Base-by-base conservation (phyloP, 2,113 vertebrate genomes). In the Acinonyx jubatus region DNA sequence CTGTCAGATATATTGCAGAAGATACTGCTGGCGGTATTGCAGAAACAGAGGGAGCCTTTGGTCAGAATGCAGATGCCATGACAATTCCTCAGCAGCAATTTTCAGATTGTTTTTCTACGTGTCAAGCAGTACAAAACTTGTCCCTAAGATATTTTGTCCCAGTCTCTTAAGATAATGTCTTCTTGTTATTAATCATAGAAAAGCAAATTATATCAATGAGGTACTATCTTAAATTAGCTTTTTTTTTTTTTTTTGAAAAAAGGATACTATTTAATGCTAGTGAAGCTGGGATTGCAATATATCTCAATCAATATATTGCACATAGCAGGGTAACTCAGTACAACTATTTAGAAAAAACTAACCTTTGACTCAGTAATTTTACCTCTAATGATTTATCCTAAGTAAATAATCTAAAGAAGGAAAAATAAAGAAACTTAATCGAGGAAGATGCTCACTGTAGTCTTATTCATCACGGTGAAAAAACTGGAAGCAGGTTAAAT, bases 31-130 rank as follows among this genome's bases (percentile, higher is more conserved):
- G 74, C n/a, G 80, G 66, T 12, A 31, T 0, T 55, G 57, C 27
- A n/a, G 76, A 91, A 45, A 68, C 45, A 41, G 48, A 82, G 19
- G 48, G 29, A 91, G 29, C 3, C 63, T 95, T 78, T 69, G 84
- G 65, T 95, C 45, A 89, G 94, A 96, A 96, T 38, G 55, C 50
- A 95, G 66, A 95, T 57, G 81, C 55, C 76, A 21, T 83, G 73
- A 91, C 81, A 97, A 84, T 48, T 94, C 50, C 82, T 71, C n/a
- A 45, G 81, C 21, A 81, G 65, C 2, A 36, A 36, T 79, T 52
- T 89, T 94, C 52, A 79, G 41, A 63, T 63, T 68, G n/a, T 57
- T 65, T 84, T 78, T 66, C 33, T 84, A 4, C n/a, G 15, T 61
- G 45, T 97, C 65, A 74, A 73, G 18, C 9, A 86, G 23, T 63